phyloP scores from a whole-genome alignment of 2,888 invertebrate genomes.

The Ophioninae sp. region DNA sequence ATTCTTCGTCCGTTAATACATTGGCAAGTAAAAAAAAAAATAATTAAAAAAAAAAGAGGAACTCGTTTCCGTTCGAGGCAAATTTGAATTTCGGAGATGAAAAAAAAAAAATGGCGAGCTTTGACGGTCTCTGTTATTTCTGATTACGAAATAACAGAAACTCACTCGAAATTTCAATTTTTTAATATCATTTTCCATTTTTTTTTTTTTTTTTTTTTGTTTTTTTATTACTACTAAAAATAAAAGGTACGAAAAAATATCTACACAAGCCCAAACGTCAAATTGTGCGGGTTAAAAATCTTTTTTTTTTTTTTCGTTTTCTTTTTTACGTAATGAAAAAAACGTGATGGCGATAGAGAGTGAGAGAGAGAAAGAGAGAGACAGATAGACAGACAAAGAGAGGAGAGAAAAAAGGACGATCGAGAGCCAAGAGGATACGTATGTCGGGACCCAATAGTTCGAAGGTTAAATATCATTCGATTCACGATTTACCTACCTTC shows the following conservation, averaged over 20 bases:
- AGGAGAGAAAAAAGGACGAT: slow-evolving; percentile 16
- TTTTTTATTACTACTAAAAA: background rate
- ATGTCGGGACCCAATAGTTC: slow-evolving; percentile 14
- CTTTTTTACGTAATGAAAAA: background rate
- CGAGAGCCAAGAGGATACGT: slow-evolving; percentile 12
- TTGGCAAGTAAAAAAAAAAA: background rate
- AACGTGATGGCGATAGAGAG: slow-evolving; percentile 37
- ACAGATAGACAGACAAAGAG: background rate
- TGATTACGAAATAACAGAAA: background rate
- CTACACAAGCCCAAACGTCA: slow-evolving; percentile 2
- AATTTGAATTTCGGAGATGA: background rate
- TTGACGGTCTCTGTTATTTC: background rate
- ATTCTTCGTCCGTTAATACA: background rate
- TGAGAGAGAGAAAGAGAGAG: slow-evolving; percentile 20
- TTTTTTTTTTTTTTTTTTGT: slow-evolving; percentile 9
- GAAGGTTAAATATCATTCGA: slow-evolving; percentile 18
- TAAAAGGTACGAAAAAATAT: background rate
- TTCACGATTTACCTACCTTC: slow-evolving; percentile 86
- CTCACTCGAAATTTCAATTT: background rate
- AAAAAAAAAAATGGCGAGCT: background rate
- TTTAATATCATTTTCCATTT: background rate
- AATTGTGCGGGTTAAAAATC: background rate
- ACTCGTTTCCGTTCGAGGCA: slow-evolving; percentile 18
- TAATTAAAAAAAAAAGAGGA: slow-evolving; percentile 1
- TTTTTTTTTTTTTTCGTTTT: no score